Evolutionary conservation across 2,888 invertebrate species (phyloP).

Genomic region (Periphyllus acericola): DNA sequence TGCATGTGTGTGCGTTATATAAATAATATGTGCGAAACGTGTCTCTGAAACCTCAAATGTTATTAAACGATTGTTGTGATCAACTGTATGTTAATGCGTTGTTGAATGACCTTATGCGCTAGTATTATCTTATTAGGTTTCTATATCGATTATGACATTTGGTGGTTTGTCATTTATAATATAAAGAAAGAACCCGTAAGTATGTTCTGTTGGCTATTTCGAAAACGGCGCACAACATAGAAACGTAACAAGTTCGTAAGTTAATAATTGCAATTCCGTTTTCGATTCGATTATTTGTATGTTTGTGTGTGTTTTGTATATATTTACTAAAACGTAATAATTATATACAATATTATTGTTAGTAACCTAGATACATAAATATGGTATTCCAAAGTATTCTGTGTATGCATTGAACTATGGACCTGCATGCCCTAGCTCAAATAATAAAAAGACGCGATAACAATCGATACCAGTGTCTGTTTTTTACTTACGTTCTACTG

Average conservation of each 20-base stretch:
- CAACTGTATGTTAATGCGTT: slow-evolving; percentile 22
- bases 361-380: slow-evolving; percentile 60
- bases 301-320: background rate
- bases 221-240: background rate
- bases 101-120: slow-evolving; percentile 19
- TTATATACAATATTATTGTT: slow-evolving; percentile 47
- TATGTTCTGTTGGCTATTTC: background rate
- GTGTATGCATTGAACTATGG: slow-evolving; percentile 54
- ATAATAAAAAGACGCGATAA: slow-evolving; percentile 57
- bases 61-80: slow-evolving; percentile 38
- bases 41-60: slow-evolving; percentile 31
- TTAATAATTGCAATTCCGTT: background rate
- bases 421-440: slow-evolving; percentile 58
- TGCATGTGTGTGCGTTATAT: background rate
- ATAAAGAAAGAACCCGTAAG: background rate
- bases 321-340: slow-evolving; percentile 42
- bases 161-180: slow-evolving; percentile 22
- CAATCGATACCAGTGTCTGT: slow-evolving; percentile 44
- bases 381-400: slow-evolving; percentile 49
- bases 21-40: slow-evolving; percentile 22
- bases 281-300: background rate
- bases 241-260: background rate
- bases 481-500: slow-evolving; percentile 49
- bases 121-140: slow-evolving; percentile 50
- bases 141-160: slow-evolving; percentile 53